Conservation (phyloP, 37 sponge, comb jelly and placozoan genomes). For the Trichoplax adhaerens region DNA sequence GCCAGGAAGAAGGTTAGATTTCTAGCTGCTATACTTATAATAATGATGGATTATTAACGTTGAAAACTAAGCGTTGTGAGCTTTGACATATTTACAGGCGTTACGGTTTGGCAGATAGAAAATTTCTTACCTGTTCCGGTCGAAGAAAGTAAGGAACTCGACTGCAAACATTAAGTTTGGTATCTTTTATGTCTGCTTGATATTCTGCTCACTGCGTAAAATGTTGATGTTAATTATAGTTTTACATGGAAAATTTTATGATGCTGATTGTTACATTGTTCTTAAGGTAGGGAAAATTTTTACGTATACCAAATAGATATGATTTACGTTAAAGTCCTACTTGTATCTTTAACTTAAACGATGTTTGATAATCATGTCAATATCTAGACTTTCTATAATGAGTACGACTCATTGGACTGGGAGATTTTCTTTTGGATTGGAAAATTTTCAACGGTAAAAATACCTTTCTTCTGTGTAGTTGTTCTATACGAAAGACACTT, state of each 20-base stretch:
- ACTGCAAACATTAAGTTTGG: not conserved
- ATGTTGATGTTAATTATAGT: conserved; percentile 6
- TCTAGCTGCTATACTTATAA: not conserved
- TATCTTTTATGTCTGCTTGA: not conserved
- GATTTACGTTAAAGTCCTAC: not conserved
- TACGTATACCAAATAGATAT: not conserved
- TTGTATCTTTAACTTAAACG: conserved; percentile 1
- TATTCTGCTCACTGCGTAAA: conserved; percentile 1
- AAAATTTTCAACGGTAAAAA: conserved; percentile 43
- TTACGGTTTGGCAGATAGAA: conserved; percentile 87
- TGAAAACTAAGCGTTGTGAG: too few relatives aligned
- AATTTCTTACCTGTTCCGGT: conserved; percentile 73
- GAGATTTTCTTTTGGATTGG: conserved; percentile 96
- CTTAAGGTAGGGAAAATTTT: conserved; percentile 28
- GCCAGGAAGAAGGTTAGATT: conserved; percentile 10
- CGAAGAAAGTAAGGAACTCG: conserved; percentile 38
- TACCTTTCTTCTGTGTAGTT: not conserved
- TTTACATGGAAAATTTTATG: conserved; percentile 60
- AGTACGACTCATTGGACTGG: conserved; percentile 53
- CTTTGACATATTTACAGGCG: conserved; percentile 9
- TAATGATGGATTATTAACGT: too few relatives aligned
- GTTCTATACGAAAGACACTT: not conserved
- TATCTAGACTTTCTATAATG: conserved; percentile 38
- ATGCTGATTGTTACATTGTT: conserved; percentile 75
- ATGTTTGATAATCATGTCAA: not conserved